Base-by-base conservation (phyloP, 2,888 invertebrate species). In the Pelosia muscerda region DNA sequence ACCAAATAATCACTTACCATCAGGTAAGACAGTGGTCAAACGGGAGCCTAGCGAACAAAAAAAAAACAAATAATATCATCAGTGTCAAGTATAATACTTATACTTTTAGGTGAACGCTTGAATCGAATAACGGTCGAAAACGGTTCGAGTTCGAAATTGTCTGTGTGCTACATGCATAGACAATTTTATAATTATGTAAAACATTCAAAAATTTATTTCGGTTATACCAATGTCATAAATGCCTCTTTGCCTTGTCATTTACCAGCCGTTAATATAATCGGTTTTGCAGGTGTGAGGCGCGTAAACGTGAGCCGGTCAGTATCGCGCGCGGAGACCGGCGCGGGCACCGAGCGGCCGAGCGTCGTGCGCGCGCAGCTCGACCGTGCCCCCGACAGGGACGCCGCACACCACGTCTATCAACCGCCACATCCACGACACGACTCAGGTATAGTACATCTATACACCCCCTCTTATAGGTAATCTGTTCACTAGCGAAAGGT, bases 301-400 rank as follows among this genome's bases (percentile, higher is more conserved):
- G 87, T 82, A 74, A 88, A 89, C 82, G 88, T 84, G 74, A 87
- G 88, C 72, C 86, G 89, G 63, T 84, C 87, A 61, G 88, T 81
- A 73, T 81, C 82, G 68, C 85, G 88, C 69, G 77, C 82, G 28
- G 85, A 85, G 77, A 68, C 80, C 55, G 77, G 82, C 82, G 79
- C 68, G 2, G 88, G 86, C 84, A 92, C 92, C 61, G 94, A 94
- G 89, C 90, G 94, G 82, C 93, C 94, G 68, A 93, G 94, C 87
- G 94, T 94, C 81, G 88, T 95, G 84, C 94, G 94, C 83, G 94
- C 94, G 79, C 94, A 94, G 81, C 92, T 94, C 71, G 94, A 95
- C 88, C 93, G 93, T 77, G 91, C 90, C 79, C 93, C 94, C 73
- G 93, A 92, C 82, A 89, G 93, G 70, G 92, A 92, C 83, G 90